phyloP scores from a whole-genome alignment of 2,888 invertebrate genomes.

The Cremastobaeus sp. region DNA sequence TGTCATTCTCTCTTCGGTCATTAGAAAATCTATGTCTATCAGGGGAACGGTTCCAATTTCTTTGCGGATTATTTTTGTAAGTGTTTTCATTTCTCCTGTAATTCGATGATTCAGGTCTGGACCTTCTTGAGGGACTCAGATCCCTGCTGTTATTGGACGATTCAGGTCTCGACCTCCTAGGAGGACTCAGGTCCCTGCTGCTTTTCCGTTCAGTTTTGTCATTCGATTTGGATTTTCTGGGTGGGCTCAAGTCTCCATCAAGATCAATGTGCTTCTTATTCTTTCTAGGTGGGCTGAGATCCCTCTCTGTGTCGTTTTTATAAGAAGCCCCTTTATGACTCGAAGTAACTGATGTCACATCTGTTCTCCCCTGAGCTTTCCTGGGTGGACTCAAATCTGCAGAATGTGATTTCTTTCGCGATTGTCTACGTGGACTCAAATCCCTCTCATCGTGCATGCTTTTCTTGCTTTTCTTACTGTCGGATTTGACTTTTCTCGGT shows the following conservation, averaged over 20 bases:
- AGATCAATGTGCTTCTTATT: slow-evolving; percentile 37
- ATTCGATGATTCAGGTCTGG: slow-evolving; percentile 7
- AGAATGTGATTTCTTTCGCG: slow-evolving; percentile 31
- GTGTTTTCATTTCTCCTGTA: slow-evolving; percentile 20
- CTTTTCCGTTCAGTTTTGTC: slow-evolving; percentile 34
- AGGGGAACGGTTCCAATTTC: slow-evolving; percentile 20
- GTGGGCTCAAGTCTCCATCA: slow-evolving; percentile 58
- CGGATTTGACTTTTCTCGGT: slow-evolving; percentile 37
- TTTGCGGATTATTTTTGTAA: slow-evolving; percentile 16
- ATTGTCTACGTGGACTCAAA: slow-evolving; percentile 70
- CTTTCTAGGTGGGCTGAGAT: slow-evolving; percentile 62
- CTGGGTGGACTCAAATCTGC: slow-evolving; percentile 71
- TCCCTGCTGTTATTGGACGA: slow-evolving; percentile 52
- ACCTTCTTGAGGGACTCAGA: slow-evolving; percentile 52
- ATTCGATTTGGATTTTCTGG: slow-evolving; percentile 48
- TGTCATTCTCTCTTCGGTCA: slow-evolving; percentile 13
- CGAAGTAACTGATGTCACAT: background rate
- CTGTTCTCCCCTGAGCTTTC: slow-evolving; percentile 36
- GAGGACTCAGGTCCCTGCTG: slow-evolving; percentile 70
- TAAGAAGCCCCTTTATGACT: no score
- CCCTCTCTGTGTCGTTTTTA: no score
- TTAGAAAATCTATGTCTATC: slow-evolving; percentile 10
- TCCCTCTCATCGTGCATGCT: slow-evolving; percentile 59
- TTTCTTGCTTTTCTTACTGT: slow-evolving; percentile 15
- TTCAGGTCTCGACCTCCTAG: slow-evolving; percentile 50